A percentile compares a stretch with the other conserved stretches of the same genome.
Evolutionary conservation across 1,140 invertebrate genomes (phyloP).

Genomic region (Andrena cerasifolii): DNA sequence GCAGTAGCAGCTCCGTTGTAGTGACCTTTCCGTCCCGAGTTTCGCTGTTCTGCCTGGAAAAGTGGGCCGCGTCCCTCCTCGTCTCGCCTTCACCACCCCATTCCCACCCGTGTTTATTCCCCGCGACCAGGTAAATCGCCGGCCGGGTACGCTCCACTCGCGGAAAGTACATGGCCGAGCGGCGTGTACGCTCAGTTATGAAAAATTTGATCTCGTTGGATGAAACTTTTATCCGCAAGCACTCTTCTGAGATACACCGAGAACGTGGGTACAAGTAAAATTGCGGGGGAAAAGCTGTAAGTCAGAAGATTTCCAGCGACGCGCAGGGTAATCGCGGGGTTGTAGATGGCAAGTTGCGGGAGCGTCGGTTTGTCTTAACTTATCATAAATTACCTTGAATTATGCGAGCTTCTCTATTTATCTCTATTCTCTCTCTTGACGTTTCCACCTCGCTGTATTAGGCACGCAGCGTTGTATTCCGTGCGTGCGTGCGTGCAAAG

Average conservation of each 20-base stretch:
- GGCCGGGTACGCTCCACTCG: slow-evolving; percentile 30
- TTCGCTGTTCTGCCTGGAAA: slow-evolving; percentile 7
- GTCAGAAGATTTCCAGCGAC: no score
- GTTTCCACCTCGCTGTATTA: not conserved
- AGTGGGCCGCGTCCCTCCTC: slow-evolving; percentile 1
- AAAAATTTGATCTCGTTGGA: not conserved
- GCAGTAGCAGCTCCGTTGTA: not conserved
- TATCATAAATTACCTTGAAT: no score
- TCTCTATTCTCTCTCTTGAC: no score
- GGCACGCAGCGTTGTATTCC: not conserved
- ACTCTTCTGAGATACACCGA: no score
- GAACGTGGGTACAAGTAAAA: no score
- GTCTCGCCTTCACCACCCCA: not conserved
- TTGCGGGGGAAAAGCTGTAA: no score
- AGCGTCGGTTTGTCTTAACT: no score
- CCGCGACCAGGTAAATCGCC: slow-evolving; percentile 39
- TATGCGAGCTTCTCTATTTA: no score
- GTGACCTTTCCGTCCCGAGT: not conserved
- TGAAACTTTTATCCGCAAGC: not conserved
- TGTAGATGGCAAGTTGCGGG: no score
- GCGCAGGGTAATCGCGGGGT: no score
- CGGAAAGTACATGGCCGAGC: slow-evolving; percentile 13
- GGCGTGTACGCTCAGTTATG: not conserved
- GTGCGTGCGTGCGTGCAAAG: slow-evolving; percentile 7
- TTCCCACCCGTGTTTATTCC: slow-evolving; percentile 41